Conservation (phyloP, 2,888 invertebrate species). For the Empis stercorea region DNA sequence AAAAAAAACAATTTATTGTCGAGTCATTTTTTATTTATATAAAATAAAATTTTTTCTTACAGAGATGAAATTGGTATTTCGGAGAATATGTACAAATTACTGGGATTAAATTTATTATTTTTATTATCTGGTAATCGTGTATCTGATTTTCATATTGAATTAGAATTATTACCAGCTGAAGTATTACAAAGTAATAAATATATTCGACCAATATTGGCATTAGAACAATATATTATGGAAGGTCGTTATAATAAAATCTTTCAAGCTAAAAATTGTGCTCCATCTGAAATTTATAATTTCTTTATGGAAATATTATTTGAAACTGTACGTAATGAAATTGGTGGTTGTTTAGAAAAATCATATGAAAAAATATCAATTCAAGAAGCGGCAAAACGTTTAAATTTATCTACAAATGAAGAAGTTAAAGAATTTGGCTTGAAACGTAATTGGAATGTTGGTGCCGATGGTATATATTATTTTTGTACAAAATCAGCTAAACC, state of each 20-base stretch:
- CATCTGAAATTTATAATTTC: constrained; percentile 87
- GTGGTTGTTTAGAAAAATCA: constrained; percentile 91
- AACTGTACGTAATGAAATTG: constrained; percentile 93
- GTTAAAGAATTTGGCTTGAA: constrained; percentile 69
- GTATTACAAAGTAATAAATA: constrained; percentile 87
- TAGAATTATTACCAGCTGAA: constrained; percentile 84
- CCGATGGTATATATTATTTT: constrained; percentile 73
- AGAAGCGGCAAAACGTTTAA: constrained; percentile 82
- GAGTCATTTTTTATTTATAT: background rate
- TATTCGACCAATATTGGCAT: constrained; percentile 83
- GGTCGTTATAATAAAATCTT: constrained; percentile 98
- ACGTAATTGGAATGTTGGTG: constrained; percentile 70
- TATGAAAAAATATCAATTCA: constrained; percentile 77
- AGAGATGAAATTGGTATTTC: constrained; percentile 79
- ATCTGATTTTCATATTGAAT: constrained; percentile 95
- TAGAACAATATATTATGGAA: constrained; percentile 99
- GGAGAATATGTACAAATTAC: constrained; percentile 82
- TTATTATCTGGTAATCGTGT: constrained; percentile 90
- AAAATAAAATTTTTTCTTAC: constrained; percentile 21
- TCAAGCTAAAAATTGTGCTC: constrained; percentile 86
- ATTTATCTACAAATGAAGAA: constrained; percentile 63
- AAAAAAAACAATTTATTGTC: background rate
- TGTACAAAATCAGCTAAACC: constrained; percentile 59
- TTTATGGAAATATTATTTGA: constrained; percentile 94
- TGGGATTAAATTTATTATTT: constrained; percentile 88